Conservation (phyloP, 2,888 invertebrate species). For the Habrosyne pyritoides region DNA sequence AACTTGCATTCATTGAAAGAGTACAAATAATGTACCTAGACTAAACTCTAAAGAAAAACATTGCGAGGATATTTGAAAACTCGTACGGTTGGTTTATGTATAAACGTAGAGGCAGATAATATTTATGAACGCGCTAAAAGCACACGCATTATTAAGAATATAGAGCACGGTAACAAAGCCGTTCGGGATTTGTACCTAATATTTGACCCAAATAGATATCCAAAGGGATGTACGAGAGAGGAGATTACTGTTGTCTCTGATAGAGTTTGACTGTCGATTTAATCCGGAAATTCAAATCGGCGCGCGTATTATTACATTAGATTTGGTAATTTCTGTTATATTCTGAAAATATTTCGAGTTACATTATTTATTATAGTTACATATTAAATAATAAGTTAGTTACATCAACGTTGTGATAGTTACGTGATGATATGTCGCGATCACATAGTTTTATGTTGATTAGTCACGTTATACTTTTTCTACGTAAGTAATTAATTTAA, state of each 20-base stretch:
- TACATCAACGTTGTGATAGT: background rate
- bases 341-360: conserved; percentile 7
- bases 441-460: too few species aligned
- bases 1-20: background rate
- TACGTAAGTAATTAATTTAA: too few species aligned
- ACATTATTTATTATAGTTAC: background rate
- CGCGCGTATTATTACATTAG: conserved; percentile 9
- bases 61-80: background rate
- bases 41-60: background rate
- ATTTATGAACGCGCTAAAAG: conserved; percentile 2
- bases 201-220: conserved; percentile 49
- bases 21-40: background rate
- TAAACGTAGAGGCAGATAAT: conserved; percentile 9
- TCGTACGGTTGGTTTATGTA: conserved; percentile 9
- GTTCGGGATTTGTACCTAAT: conserved; percentile 41
- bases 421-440: background rate
- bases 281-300: conserved; percentile 23
- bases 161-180: conserved; percentile 37
- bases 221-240: conserved; percentile 37
- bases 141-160: background rate
- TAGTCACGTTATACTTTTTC: background rate
- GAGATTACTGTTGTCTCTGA: conserved; percentile 38
- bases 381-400: background rate
- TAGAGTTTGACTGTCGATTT: conserved; percentile 26
- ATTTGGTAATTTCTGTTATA: conserved; percentile 10